These are phyloP conservation scores for Malaclemys terrapin DNA, from an alignment of 2,113 vertebrate genomes.

Conservation along the genomic window DNA sequence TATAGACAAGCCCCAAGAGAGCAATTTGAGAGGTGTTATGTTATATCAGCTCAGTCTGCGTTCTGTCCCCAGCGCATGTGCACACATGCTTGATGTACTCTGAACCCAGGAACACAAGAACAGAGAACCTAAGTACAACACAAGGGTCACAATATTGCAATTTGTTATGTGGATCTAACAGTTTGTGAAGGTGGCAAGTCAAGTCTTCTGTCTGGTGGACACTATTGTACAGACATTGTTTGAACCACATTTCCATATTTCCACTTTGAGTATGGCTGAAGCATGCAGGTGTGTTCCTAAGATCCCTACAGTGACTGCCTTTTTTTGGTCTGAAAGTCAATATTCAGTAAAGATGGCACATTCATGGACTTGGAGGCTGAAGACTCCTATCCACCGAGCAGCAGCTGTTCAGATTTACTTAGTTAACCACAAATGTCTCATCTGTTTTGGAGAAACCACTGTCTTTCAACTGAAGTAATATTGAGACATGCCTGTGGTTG, in stretches of 20 bases:
- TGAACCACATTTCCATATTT: neutral
- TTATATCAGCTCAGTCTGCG: neutral
- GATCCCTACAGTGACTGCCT: neutral
- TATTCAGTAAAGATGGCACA: neutral
- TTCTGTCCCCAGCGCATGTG: neutral
- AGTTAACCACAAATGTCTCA: constrained; percentile 22
- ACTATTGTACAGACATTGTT: neutral
- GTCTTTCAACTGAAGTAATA: neutral
- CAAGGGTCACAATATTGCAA: neutral
- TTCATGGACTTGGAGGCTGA: neutral
- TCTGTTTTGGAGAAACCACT: constrained; percentile 31
- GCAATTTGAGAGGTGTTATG: neutral
- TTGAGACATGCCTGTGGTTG: constrained; percentile 35
- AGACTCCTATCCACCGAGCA: neutral
- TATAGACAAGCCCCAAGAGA: neutral
- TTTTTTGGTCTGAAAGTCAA: neutral
- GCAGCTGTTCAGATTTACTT: constrained; percentile 22
- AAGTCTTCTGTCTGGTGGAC: neutral
- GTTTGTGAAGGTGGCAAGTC: neutral
- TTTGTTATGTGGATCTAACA: neutral
- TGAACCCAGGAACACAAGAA: neutral
- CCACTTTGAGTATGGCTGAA: neutral
- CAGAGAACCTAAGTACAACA: neutral
- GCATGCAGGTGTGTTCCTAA: neutral
- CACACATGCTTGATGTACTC: neutral